Percentiles rank a stretch among this genome's conserved stretches.
Evolutionary conservation across 2,797 vertebrate species (phyloP).

Genomic region (Poecile montanus): DNA sequence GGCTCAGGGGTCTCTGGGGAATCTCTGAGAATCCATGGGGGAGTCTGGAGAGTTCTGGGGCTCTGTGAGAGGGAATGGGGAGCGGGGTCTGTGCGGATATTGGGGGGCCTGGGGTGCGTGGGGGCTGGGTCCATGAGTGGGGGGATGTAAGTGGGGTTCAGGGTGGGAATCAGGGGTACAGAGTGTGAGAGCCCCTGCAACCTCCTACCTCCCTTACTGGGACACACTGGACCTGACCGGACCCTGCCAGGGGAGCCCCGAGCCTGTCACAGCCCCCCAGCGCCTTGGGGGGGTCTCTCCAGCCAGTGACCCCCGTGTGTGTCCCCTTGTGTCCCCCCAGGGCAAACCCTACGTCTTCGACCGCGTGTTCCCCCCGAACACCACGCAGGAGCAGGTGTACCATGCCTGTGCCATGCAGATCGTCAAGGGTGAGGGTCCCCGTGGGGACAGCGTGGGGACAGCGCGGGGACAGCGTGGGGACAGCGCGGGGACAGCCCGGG

Average conservation of each 20-base stretch:
- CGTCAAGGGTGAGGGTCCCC: constrained; percentile 83
- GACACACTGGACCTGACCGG: not conserved
- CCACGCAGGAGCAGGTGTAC: constrained; percentile 92
- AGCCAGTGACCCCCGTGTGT: not conserved
- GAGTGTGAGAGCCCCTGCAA: not conserved
- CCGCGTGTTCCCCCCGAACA: constrained; percentile 90
- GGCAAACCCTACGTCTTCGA: constrained; percentile 89
- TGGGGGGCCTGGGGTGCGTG: not conserved
- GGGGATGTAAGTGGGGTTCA: not conserved
- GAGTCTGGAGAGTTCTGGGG: not conserved
- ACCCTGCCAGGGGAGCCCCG: not conserved
- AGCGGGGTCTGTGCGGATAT: not conserved
- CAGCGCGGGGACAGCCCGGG: no score
- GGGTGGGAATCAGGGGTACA: not conserved
- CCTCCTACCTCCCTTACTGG: not conserved
- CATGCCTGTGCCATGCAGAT: constrained; percentile 92
- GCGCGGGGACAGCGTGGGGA: not conserved
- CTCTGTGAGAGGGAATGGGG: not conserved
- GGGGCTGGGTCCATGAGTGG: not conserved
- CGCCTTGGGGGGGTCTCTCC: not conserved
- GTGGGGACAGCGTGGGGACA: not conserved
- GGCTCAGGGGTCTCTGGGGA: not conserved
- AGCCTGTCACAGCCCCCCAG: not conserved
- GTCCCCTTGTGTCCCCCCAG: constrained; percentile 63
- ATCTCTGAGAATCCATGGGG: not conserved